These are phyloP conservation scores for Uloborus diversus DNA, from an alignment of 1,140 invertebrate species.

Conservation along the genomic window DNA sequence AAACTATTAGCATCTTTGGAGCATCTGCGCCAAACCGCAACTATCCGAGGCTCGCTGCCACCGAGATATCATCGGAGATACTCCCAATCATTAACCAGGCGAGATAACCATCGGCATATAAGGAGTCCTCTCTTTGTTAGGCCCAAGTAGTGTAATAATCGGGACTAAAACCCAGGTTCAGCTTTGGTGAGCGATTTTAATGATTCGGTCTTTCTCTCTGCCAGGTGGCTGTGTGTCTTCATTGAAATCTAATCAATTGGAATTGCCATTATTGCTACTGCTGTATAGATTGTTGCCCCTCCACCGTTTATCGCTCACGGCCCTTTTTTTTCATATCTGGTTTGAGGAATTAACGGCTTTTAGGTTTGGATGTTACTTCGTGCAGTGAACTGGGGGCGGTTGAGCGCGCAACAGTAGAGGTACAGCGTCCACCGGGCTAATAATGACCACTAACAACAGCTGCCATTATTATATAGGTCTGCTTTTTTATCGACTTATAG, in stretches of 20 bases:
- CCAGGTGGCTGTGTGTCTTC: slow-evolving; percentile 38
- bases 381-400: too few species aligned
- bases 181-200: slow-evolving; percentile 30
- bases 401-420: too few species aligned
- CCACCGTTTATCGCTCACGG: not conserved
- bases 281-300: not conserved
- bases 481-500: not conserved
- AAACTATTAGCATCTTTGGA: slow-evolving; percentile 25
- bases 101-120: slow-evolving; percentile 22
- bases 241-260: slow-evolving; percentile 48
- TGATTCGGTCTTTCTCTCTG: slow-evolving; percentile 12
- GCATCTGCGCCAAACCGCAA: not conserved
- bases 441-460: slow-evolving; percentile 7
- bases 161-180: slow-evolving; percentile 2
- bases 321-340: not conserved
- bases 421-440: too few species aligned
- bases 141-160: not conserved
- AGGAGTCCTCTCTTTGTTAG: not conserved
- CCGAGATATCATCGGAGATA: not conserved
- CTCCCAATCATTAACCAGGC: slow-evolving; percentile 25
- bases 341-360: slow-evolving; percentile 35
- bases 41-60: not conserved
- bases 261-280: slow-evolving; percentile 16
- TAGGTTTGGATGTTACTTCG: slow-evolving; percentile 1
- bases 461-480: slow-evolving; percentile 44